Conservation (phyloP, 2,113 vertebrate species). For the Carassius gibelio region DNA sequence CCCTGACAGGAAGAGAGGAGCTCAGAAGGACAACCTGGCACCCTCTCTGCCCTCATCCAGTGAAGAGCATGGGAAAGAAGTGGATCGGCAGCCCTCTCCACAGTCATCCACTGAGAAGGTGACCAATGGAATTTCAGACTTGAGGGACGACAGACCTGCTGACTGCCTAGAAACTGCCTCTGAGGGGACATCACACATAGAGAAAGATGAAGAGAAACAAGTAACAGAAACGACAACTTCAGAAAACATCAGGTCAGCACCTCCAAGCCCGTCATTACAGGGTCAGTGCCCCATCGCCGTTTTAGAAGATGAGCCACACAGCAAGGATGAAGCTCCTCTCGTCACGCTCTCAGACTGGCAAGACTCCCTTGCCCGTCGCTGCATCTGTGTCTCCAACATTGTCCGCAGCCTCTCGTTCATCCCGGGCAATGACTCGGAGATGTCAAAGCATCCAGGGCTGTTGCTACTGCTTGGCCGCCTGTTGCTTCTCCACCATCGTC, state of each 20-base stretch:
- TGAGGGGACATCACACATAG: conserved; percentile 47
- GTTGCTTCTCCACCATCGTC: conserved; percentile 94
- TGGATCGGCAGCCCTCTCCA: conserved; percentile 63
- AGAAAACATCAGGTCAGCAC: conserved; percentile 70
- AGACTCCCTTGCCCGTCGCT: conserved; percentile 94
- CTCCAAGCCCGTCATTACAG: conserved; percentile 24
- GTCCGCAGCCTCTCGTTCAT: conserved; percentile 97
- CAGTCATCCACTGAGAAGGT: conserved; percentile 55
- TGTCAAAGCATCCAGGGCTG: conserved; percentile 96
- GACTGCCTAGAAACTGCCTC: conserved; percentile 34
- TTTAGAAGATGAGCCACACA: conserved; percentile 97
- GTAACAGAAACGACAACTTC: conserved; percentile 54
- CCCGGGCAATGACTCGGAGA: conserved; percentile 96
- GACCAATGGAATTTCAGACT: conserved; percentile 34
- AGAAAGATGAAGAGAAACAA: conserved; percentile 44
- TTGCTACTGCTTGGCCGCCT: conserved; percentile 93
- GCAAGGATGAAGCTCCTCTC: conserved; percentile 95
- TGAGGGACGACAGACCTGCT: conserved; percentile 54
- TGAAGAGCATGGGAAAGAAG: conserved; percentile 53
- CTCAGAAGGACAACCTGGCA: conserved; percentile 70
- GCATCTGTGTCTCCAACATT: conserved; percentile 94
- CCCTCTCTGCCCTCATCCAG: conserved; percentile 31
- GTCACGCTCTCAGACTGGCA: conserved; percentile 93
- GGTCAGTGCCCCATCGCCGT: conserved; percentile 82
- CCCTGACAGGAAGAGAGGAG: conserved; percentile 72